Conservation (phyloP, 1,140 invertebrate species). For the Dendroctonus ponderosae region DNA sequence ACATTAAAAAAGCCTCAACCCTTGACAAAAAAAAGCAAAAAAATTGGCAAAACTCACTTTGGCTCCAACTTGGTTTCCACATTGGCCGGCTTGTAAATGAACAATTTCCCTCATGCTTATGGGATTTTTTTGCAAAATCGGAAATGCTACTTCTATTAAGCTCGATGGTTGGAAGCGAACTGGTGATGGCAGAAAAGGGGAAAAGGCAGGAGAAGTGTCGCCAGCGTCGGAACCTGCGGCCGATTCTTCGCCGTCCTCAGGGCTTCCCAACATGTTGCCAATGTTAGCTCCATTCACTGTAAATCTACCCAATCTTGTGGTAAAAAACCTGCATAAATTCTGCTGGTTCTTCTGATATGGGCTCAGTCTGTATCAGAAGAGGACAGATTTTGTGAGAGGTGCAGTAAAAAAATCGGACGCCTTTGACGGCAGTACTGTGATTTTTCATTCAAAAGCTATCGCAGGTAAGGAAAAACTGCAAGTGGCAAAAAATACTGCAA, state of each 20-base stretch:
- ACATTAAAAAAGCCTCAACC: too few species aligned
- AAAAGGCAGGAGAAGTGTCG: neutral
- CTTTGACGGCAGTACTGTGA: too few species aligned
- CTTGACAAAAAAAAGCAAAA: too few species aligned
- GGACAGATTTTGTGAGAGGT: too few species aligned
- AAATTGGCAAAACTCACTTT: constrained; percentile 38
- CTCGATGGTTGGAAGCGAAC: neutral
- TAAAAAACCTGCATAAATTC: neutral
- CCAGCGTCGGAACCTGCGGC: neutral
- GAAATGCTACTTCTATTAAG: neutral
- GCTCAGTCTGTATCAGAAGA: too few species aligned
- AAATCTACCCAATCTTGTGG: neutral
- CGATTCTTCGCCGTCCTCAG: neutral
- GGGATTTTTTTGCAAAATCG: too few species aligned
- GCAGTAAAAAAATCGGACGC: too few species aligned
- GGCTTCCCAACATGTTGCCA: neutral
- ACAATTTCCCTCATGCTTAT: constrained; percentile 75
- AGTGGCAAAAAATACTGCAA: too few species aligned
- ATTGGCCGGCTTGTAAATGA: constrained; percentile 81
- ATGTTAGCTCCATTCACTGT: neutral
- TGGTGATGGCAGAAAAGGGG: neutral
- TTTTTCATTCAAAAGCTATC: too few species aligned
- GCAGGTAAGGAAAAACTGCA: too few species aligned
- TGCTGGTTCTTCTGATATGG: too few species aligned
- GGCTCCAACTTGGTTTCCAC: constrained; percentile 68